Conservation (phyloP, 1,140 invertebrate genomes). For the Acromyrmex charruanus region DNA sequence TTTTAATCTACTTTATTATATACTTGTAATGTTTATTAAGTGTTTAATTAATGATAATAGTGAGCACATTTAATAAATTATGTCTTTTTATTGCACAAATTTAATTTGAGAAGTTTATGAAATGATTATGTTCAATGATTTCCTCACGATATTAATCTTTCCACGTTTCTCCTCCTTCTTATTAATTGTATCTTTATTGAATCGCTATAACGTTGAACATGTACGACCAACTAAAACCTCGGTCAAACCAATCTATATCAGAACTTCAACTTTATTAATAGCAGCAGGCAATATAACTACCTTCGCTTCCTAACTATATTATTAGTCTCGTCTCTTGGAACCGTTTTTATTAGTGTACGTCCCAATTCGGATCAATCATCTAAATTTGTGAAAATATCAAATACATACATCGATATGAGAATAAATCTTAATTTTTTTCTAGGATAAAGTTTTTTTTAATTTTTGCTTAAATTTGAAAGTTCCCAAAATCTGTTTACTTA, state of each 20-base stretch:
- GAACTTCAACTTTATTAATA: slow-evolving; percentile 84
- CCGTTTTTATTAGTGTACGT: slow-evolving; percentile 39
- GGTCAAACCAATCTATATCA: slow-evolving; percentile 77
- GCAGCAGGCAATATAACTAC: slow-evolving; percentile 81
- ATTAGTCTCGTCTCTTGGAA: slow-evolving; percentile 61
- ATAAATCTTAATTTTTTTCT: neutral
- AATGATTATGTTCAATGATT: neutral
- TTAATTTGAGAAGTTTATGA: neutral
- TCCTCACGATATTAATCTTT: slow-evolving; percentile 44
- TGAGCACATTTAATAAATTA: neutral
- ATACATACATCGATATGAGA: neutral
- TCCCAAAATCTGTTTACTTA: neutral
- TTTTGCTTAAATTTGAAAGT: neutral
- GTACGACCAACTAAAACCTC: slow-evolving; percentile 52
- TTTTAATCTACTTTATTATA: slow-evolving; percentile 1
- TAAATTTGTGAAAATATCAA: slow-evolving; percentile 21
- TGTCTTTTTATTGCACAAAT: neutral
- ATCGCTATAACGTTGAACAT: slow-evolving; percentile 37
- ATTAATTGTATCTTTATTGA: slow-evolving; percentile 43
- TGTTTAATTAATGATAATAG: neutral
- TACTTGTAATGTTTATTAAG: neutral
- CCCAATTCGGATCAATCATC: neutral
- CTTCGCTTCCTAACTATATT: slow-evolving; percentile 79
- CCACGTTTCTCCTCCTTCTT: slow-evolving; percentile 16
- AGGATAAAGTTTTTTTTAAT: neutral